Conservation (phyloP, 2,888 invertebrate species). For the Hirtodrosophila alboralis region DNA sequence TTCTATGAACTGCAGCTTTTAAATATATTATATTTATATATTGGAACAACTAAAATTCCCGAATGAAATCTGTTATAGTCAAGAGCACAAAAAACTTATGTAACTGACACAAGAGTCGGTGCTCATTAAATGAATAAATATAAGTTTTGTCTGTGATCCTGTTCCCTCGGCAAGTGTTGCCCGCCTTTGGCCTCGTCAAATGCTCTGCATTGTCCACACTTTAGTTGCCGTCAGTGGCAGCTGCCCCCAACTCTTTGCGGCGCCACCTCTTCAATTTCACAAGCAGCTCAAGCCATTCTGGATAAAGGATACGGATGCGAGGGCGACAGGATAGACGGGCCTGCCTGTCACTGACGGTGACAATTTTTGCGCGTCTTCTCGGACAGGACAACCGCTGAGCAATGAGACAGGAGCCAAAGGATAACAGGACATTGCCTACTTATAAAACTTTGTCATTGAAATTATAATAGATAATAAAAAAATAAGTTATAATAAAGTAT, state of each 20-base stretch:
- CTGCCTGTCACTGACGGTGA: constrained; percentile 68
- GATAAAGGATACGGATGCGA: neutral
- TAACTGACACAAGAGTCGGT: constrained; percentile 4
- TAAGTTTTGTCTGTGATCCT: constrained; percentile 9
- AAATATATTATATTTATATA: too few species aligned
- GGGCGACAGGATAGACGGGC: too few species aligned
- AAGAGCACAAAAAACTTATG: constrained; percentile 9
- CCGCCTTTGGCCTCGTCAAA: constrained; percentile 25
- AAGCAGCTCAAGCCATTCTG: constrained; percentile 6
- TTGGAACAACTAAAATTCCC: too few species aligned
- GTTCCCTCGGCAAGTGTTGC: neutral
- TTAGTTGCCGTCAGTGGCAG: constrained; percentile 54
- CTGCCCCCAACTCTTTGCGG: neutral
- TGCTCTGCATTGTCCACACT: constrained; percentile 57
- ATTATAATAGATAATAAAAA: constrained; percentile 4
- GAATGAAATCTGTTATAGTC: neutral
- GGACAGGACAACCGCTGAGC: constrained; percentile 68
- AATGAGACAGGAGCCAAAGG: constrained; percentile 1
- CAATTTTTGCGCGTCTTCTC: constrained; percentile 70
- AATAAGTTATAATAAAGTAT: too few species aligned
- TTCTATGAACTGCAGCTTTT: too few species aligned
- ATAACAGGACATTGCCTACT: constrained; percentile 12
- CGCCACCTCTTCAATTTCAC: neutral
- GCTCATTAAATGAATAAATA: constrained; percentile 31
- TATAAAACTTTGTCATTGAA: neutral